These are phyloP conservation scores for Heliconius ethilla DNA, from an alignment of 2,888 invertebrate species.

Conservation along the genomic window DNA sequence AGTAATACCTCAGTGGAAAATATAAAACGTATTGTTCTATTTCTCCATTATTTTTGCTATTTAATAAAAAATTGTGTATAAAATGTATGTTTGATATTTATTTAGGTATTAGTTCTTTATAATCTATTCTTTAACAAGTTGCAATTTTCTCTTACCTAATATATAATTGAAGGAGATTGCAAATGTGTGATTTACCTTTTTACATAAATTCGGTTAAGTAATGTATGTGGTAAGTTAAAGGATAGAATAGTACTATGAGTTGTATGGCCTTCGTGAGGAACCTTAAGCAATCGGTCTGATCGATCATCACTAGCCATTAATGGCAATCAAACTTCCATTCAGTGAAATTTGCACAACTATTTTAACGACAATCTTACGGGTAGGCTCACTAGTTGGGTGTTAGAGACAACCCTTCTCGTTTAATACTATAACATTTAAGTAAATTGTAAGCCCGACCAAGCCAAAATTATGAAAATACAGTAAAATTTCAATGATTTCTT, in stretches of 20 bases:
- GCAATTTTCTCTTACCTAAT: neutral
- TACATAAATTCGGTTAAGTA: neutral
- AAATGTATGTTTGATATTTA: too few relatives aligned
- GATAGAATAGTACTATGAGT: neutral
- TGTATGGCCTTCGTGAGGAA: neutral
- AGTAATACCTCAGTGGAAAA: too few relatives aligned
- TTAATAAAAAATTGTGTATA: too few relatives aligned
- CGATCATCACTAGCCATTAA: neutral
- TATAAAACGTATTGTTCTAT: too few relatives aligned
- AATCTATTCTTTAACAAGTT: neutral
- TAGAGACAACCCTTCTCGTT: neutral
- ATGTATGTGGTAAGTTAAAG: neutral
- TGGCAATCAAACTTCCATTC: neutral
- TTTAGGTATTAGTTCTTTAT: too few relatives aligned
- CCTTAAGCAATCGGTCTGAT: neutral
- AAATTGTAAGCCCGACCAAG: neutral
- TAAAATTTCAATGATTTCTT: neutral
- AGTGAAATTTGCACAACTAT: constrained; percentile 7
- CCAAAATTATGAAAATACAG: neutral
- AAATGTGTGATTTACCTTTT: neutral
- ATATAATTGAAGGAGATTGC: neutral
- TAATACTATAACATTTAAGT: neutral
- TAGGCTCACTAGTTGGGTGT: neutral
- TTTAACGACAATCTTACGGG: neutral
- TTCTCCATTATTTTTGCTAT: too few relatives aligned